A percentile compares a stretch with the other conserved stretches of the same genome.
Conservation (phyloP, 2,113 vertebrate genomes). For the Agelaius tricolor region DNA sequence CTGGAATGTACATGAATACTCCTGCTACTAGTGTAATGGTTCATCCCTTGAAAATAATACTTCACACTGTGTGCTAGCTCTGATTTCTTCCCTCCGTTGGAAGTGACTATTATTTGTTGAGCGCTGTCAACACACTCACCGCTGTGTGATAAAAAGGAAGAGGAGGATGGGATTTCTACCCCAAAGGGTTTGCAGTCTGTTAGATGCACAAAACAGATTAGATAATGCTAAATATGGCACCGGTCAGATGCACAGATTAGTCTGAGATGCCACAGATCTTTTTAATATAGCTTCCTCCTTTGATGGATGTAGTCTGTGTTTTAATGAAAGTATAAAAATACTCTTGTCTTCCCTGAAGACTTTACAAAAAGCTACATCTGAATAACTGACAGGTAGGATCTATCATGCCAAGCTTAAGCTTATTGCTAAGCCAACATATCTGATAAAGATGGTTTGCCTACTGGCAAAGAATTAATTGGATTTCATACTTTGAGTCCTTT, state of each 20-base stretch:
- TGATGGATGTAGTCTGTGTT: slow-evolving; percentile 56
- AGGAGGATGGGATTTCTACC: slow-evolving; percentile 40
- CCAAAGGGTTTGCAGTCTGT: slow-evolving; percentile 45
- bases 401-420: slow-evolving; percentile 65
- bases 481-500: slow-evolving; percentile 51
- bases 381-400: slow-evolving; percentile 71
- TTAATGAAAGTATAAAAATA: slow-evolving; percentile 66
- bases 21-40: background rate
- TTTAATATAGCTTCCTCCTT: slow-evolving; percentile 44
- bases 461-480: slow-evolving; percentile 70
- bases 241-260: slow-evolving; percentile 24
- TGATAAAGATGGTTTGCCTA: slow-evolving; percentile 64
- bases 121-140: background rate
- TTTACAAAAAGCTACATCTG: slow-evolving; percentile 56
- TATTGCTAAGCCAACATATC: slow-evolving; percentile 63
- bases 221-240: slow-evolving; percentile 40
- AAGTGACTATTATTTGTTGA: slow-evolving; percentile 27
- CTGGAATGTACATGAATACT: background rate
- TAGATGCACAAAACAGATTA: slow-evolving; percentile 44
- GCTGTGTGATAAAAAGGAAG: background rate
- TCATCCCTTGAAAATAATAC: background rate
- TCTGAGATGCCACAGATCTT: slow-evolving; percentile 48
- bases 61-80: background rate
- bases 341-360: slow-evolving; percentile 57
- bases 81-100: background rate